Percentiles rank a stretch among this genome's conserved stretches.
These are phyloP conservation scores for Melanotaenia trifasciata DNA, from an alignment of 2,797 vertebrate genomes.

Conservation along the genomic window DNA sequence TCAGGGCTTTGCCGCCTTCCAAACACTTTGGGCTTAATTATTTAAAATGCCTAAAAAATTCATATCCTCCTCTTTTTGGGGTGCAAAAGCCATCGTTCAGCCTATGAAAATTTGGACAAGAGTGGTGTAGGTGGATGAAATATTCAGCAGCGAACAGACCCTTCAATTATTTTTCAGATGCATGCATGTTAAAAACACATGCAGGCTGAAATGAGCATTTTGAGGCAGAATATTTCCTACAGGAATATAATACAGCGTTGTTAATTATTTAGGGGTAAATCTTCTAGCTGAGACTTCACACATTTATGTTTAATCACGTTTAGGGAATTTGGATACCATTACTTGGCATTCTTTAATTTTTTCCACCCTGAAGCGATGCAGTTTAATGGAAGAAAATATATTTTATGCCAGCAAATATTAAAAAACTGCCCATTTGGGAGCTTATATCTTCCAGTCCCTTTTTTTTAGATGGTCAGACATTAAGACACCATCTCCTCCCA, in stretches of 20 bases:
- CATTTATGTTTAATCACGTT: slow-evolving; percentile 73
- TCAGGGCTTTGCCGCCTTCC: slow-evolving; percentile 71
- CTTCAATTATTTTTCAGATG: slow-evolving; percentile 79
- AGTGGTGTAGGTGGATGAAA: slow-evolving; percentile 68
- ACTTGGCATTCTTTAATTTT: slow-evolving; percentile 55
- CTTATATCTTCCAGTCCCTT: slow-evolving; percentile 7
- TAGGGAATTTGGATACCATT: slow-evolving; percentile 62
- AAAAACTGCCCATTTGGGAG: slow-evolving; percentile 41
- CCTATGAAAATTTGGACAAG: slow-evolving; percentile 62
- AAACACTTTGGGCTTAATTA: slow-evolving; percentile 82
- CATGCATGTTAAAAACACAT: slow-evolving; percentile 71
- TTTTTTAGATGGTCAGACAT: slow-evolving; percentile 31
- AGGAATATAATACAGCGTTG: slow-evolving; percentile 64
- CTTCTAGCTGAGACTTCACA: slow-evolving; percentile 53
- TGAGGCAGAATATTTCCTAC: slow-evolving; percentile 68
- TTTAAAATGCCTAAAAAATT: slow-evolving; percentile 80
- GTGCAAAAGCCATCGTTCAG: slow-evolving; percentile 75
- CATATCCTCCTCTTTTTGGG: slow-evolving; percentile 65
- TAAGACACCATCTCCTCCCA: slow-evolving; percentile 29
- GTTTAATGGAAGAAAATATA: slow-evolving; percentile 40
- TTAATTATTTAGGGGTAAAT: slow-evolving; percentile 76
- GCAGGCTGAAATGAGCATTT: slow-evolving; percentile 70
- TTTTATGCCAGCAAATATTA: slow-evolving; percentile 43
- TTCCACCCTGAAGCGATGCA: slow-evolving; percentile 48
- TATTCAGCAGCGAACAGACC: slow-evolving; percentile 75